Evolutionary conservation across 2,113 vertebrate genomes (phyloP).

Genomic region (Anolis carolinensis): DNA sequence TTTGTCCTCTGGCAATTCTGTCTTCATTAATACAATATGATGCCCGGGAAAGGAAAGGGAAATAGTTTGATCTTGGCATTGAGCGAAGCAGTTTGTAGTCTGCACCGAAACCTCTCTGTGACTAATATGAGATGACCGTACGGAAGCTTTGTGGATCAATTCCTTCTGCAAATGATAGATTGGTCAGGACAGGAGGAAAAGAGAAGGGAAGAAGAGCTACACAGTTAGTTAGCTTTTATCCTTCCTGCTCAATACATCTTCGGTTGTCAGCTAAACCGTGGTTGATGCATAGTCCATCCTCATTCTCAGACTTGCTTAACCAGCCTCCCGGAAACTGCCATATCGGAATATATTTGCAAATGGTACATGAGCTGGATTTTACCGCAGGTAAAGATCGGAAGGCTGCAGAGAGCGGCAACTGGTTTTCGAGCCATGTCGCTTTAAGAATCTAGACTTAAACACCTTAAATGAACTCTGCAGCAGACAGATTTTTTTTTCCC

Average conservation of each 20-base stretch:
- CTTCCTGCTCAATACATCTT: not conserved
- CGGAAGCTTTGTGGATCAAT: conserved; percentile 25
- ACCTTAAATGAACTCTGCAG: conserved; percentile 84
- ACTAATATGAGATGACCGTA: rapidly evolving
- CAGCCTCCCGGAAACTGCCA: too few species aligned
- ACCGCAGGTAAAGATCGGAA: not conserved
- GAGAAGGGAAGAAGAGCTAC: rapidly evolving
- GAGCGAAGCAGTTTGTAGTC: conserved; percentile 1
- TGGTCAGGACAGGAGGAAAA: not conserved
- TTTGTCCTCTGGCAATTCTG: conserved; percentile 52
- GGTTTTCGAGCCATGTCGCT: conserved; percentile 70
- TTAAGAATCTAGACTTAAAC: conserved; percentile 89
- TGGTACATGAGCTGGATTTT: not conserved
- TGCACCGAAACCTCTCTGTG: not conserved
- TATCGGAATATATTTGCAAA: not conserved
- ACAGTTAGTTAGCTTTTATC: not conserved
- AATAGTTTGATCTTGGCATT: conserved; percentile 54
- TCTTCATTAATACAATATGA: conserved; percentile 71
- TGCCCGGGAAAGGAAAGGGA: conserved; percentile 33
- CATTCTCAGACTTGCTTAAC: rapidly evolving
- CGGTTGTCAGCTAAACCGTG: rapidly evolving
- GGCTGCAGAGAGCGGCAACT: not conserved
- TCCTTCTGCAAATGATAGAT: not conserved
- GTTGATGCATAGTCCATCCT: not conserved
- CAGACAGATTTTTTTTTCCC: conserved; percentile 62